Evolutionary conservation across 2,113 vertebrate species (phyloP), one percentile per base, ranked within the genome.

Genomic region (Cettia cetti): DNA sequence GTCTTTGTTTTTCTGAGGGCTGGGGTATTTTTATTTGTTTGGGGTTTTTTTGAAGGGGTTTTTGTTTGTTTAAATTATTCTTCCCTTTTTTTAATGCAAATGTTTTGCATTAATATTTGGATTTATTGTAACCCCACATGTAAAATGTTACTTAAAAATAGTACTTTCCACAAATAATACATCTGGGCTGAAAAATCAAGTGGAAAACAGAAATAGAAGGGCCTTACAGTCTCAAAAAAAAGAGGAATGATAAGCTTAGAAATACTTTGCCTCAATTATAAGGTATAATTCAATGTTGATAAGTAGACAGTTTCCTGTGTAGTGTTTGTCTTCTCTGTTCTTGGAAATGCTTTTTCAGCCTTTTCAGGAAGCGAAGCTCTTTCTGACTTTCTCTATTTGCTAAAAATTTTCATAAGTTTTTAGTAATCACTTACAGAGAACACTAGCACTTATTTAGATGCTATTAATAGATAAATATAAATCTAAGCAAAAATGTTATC

Each of bases 61-160:
- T 40, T 56, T 37, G 15, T 33, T 44, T 68, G 28, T 71, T 84
- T n/a, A 24, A 71, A 28, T 56, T 80, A 71, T 81, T 22, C 11
- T 91, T 95, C 83, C 37, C 22, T 89, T 79, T 56, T 91, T 59
- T 81, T 85, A 71, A 86, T 75, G 31, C 6, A 92, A 83, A 50
- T 6, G 19, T 53, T 92, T 94, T 94, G 47, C 39, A 92, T 70
- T 74, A 83, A 63, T 39, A 66, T 91, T 85, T 66, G 54, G 37
- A 30, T n/a, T 87, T 83, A 65, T 22, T 89, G 71, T 91, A 44
- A 82, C 16, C 15, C 27, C 13, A 28, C 28, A 1, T 65, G 44
- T 70, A 86, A 93, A 70, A 79, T 83, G 63, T 72, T 90, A 64
- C 65, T 89, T 93, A 50, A 65, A 96, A 92, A 23, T 31, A 84